Evolutionary conservation across 1,140 invertebrate species (phyloP).

Genomic region (Aphelinus certus): DNA sequence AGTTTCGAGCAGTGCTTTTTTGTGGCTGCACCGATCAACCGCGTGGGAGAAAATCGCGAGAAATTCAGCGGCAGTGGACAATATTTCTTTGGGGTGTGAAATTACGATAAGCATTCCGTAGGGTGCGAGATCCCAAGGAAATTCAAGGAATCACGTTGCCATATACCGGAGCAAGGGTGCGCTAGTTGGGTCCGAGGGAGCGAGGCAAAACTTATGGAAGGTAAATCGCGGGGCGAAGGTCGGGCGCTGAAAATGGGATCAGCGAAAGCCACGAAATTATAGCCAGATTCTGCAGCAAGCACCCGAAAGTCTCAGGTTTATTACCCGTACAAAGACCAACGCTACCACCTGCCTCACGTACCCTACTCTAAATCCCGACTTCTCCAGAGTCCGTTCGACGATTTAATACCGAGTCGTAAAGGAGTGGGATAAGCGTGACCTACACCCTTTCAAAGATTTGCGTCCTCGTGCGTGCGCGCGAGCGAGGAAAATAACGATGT

Average conservation of each 20-base stretch:
- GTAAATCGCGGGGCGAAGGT: constrained; percentile 5
- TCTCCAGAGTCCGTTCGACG: constrained; percentile 25
- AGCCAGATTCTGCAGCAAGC: constrained; percentile 30
- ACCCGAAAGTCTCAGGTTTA: constrained; percentile 29
- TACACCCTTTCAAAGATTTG: constrained; percentile 18
- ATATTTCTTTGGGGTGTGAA: no score
- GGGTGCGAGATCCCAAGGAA: no score
- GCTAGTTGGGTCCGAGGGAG: neutral
- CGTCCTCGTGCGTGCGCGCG: constrained; percentile 9
- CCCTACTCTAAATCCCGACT: constrained; percentile 22
- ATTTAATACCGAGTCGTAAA: constrained; percentile 39
- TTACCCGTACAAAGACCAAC: constrained; percentile 34
- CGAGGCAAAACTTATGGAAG: constrained; percentile 11
- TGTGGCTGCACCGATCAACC: no score
- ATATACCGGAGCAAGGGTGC: no score
- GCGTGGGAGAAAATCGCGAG: no score
- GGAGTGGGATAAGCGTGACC: constrained; percentile 23
- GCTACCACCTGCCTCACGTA: neutral
- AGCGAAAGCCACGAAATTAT: constrained; percentile 37
- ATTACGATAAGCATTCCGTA: no score
- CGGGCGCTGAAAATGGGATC: constrained; percentile 22
- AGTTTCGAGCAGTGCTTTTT: no score
- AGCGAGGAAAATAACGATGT: constrained; percentile 14
- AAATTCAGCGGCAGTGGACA: no score
- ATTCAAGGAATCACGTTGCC: no score